These are phyloP conservation scores for Nemoura dubitans DNA, from an alignment of 2,888 invertebrate genomes.

Conservation along the genomic window DNA sequence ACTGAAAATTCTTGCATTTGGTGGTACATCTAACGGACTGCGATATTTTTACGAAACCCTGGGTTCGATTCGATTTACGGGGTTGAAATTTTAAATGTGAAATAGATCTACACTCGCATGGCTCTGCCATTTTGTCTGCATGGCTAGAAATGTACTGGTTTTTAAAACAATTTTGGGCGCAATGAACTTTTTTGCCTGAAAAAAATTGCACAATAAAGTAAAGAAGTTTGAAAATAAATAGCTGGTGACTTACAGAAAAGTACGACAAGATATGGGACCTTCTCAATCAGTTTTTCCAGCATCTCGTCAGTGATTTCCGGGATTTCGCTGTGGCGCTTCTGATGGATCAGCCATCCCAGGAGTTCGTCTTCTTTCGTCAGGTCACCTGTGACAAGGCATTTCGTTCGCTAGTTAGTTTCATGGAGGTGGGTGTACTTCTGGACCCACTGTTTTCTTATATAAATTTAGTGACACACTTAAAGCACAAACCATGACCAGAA, in stretches of 20 bases:
- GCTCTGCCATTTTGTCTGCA: too few species aligned
- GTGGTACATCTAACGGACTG: too few species aligned
- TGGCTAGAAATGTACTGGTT: background rate
- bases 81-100: too few species aligned
- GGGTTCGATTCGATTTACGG: too few species aligned
- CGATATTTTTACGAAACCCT: too few species aligned
- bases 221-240: background rate
- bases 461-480: too few species aligned
- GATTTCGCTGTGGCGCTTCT: constrained; percentile 89
- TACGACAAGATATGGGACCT: constrained; percentile 82
- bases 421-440: background rate
- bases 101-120: too few species aligned
- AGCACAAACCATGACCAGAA: too few species aligned
- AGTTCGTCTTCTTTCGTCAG: constrained; percentile 90
- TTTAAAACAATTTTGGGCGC: too few species aligned
- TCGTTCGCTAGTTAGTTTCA: constrained; percentile 44
- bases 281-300: constrained; percentile 89
- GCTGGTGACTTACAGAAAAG: constrained; percentile 81
- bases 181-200: too few species aligned
- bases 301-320: constrained; percentile 93
- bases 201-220: background rate
- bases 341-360: constrained; percentile 89
- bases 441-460: too few species aligned
- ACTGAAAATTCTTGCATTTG: too few species aligned
- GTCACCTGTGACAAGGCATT: constrained; percentile 69